phyloP scores from a whole-genome alignment of 1,140 invertebrate species.

The Drosophila aff. region DNA sequence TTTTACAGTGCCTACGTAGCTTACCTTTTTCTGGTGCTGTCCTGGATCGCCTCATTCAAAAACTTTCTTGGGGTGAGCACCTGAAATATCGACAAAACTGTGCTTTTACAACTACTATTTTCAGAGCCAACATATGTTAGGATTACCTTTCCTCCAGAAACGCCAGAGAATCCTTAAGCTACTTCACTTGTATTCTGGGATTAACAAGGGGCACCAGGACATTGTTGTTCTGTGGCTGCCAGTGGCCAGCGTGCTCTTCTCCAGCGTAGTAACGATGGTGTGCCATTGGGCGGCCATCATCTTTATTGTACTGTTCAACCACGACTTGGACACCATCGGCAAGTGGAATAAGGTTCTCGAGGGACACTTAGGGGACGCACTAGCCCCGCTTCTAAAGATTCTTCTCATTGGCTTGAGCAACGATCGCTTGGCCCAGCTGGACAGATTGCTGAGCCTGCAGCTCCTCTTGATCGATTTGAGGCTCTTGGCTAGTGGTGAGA shows the following conservation, averaged over 20 bases:
- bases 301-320: background rate
- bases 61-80: background rate
- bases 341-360: conserved; percentile 1
- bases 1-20: conserved; percentile 18
- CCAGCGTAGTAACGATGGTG: background rate
- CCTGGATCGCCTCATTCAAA: background rate
- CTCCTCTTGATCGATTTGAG: conserved; percentile 8
- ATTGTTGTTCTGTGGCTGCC: conserved; percentile 24
- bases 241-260: conserved; percentile 9
- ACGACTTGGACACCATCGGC: background rate
- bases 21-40: conserved; percentile 28
- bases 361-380: background rate
- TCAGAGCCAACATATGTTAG: too few relatives aligned
- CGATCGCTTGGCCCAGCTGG: conserved; percentile 10
- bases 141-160: background rate
- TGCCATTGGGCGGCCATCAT: conserved; percentile 5
- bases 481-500: too few relatives aligned
- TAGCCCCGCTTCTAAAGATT: conserved; percentile 12
- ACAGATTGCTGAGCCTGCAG: background rate
- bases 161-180: background rate
- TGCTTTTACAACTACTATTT: background rate
- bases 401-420: conserved; percentile 19
- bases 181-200: conserved; percentile 5
- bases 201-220: conserved; percentile 6
- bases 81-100: background rate